Conservation (phyloP, 1,140 invertebrate species). For the Campoletis sonorensis region DNA sequence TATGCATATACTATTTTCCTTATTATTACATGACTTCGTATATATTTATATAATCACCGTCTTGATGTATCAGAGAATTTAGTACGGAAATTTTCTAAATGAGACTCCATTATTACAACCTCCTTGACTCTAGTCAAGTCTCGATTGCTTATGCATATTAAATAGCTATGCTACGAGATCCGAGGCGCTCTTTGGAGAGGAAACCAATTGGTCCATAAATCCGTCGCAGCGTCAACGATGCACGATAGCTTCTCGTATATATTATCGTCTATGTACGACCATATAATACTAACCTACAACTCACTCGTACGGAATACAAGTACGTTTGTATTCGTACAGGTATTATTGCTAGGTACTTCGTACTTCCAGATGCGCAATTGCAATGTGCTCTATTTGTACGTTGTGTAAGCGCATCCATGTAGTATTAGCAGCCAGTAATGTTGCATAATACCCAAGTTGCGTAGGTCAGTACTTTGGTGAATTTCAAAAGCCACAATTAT, state of each 20-base stretch:
- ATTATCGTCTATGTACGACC: slow-evolving; percentile 21
- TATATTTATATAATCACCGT: background rate
- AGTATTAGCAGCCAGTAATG: slow-evolving; percentile 1
- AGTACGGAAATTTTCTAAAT: background rate
- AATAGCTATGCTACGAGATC: background rate
- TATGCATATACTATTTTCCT: background rate
- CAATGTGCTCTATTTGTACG: background rate
- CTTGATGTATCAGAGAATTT: background rate
- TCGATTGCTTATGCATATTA: slow-evolving; percentile 15
- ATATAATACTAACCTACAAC: background rate
- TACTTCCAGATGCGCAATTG: background rate
- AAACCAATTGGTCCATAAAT: slow-evolving; percentile 38
- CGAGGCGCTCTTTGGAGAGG: background rate
- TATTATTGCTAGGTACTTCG: background rate
- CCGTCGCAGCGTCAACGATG: slow-evolving; percentile 20
- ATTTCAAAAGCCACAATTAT: background rate
- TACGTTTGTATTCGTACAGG: background rate
- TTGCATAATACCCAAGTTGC: slow-evolving; percentile 23
- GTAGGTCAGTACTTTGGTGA: slow-evolving; percentile 23
- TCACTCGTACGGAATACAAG: background rate
- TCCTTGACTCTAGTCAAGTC: background rate
- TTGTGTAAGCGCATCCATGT: background rate
- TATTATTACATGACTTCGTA: background rate
- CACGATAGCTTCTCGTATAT: slow-evolving; percentile 23
- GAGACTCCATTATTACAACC: background rate